Base-by-base conservation (phyloP, 2,797 vertebrate genomes). In the Chelon labrosus region DNA sequence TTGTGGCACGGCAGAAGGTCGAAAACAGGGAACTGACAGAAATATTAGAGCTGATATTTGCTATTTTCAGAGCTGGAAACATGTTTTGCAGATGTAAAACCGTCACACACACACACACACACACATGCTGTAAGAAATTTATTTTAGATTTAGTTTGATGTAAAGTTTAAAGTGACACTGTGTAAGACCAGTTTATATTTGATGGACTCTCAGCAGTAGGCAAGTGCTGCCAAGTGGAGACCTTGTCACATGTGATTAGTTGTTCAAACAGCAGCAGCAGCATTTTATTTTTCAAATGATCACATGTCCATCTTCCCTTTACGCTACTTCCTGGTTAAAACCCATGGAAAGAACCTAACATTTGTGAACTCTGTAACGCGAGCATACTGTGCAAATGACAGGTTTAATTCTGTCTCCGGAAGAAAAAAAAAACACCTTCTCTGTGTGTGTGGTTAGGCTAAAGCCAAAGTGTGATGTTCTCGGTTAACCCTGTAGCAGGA, bases 341-440 rank as follows among this genome's bases (percentile, higher is more conserved):
- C 35, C 41, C 63, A 49, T 0, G 80, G 88, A 86, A 88, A 86
- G 65, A 60, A 76, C 80, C 83, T 67, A 27, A 77, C 63, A 4
- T 85, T 71, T 56, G 2, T 20, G 12, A n/a, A 16, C 10, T 13
- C 17, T 14, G 22, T 25, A 7, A 27, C 66, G 3, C 4, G 25
- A 47, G 12, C 1, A 1, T 17, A 14, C 14, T 65, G 46, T 1
- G 17, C 1, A 57, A 44, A 79, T 55, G 58, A 16, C 10, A 27
- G 14, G 14, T 1, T 62, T 41, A 1, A 66, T 38, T 58, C 10
- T 2, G 9, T 19, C 10, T 31, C 63, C 47, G 50, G 2, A 54
- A 31, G 3, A 2, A 50, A 57, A 4, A 54, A 5, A 41, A 57
- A 50, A n/a, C 52, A n/a, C 22, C 5, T 5, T 52, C 13, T 56